Evolutionary conservation across 23 tunicate genomes (phyloP).

Genomic region (Trididemnum nubilum): DNA sequence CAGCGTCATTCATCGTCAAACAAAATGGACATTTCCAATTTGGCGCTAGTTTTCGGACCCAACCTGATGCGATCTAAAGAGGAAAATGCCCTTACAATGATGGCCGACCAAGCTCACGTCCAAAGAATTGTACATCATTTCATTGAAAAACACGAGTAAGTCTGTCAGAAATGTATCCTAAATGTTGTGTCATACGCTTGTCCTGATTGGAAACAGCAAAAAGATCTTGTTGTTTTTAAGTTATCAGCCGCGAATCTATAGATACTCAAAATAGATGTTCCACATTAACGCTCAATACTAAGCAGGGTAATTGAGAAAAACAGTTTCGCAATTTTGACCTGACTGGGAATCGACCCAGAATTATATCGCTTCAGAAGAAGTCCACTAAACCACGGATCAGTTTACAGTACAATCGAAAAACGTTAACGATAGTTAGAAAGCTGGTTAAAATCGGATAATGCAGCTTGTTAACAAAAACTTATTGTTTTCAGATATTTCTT

Average conservation of each 20-base stretch:
- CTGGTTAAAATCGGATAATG: too few relatives aligned
- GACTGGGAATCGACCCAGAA: background rate
- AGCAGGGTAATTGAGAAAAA: too few relatives aligned
- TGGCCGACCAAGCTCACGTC: constrained; percentile 65
- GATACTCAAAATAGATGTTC: too few relatives aligned
- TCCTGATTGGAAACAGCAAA: too few relatives aligned
- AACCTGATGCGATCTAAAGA: constrained; percentile 69
- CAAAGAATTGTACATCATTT: constrained; percentile 77
- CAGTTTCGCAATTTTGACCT: background rate
- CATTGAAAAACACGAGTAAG: constrained; percentile 75
- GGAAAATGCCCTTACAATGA: constrained; percentile 62
- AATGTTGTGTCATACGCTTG: too few relatives aligned
- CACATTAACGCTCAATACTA: too few relatives aligned
- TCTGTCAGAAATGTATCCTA: too few relatives aligned
- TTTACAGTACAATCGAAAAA: too few relatives aligned
- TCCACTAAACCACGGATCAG: background rate
- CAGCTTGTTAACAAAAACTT: background rate
- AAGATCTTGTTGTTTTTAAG: too few relatives aligned
- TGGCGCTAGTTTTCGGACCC: constrained; percentile 87
- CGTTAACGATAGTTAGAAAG: too few relatives aligned
- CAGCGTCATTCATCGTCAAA: constrained; percentile 53
- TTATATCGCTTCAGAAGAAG: background rate
- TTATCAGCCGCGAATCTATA: too few relatives aligned
- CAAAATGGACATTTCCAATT: constrained; percentile 86
- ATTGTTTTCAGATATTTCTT: constrained; percentile 18